Evolutionary conservation across 2,888 invertebrate species (phyloP).

Genomic region (Monochamus alternatus): DNA sequence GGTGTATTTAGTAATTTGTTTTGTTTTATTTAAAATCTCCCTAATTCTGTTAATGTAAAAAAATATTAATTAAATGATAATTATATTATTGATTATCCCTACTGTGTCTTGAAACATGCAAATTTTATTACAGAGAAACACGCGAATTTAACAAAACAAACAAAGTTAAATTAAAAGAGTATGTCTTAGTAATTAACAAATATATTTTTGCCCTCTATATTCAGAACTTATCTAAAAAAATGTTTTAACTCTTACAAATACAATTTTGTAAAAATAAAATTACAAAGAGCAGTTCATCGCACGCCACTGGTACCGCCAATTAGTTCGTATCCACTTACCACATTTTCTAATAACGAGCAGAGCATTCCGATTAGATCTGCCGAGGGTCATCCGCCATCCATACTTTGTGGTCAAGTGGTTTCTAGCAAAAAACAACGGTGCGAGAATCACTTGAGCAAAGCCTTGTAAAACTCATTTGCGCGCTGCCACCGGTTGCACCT

Average conservation of each 20-base stretch:
- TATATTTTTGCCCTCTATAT: too few relatives aligned
- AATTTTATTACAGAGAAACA: background rate
- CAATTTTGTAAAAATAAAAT: too few relatives aligned
- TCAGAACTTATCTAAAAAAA: too few relatives aligned
- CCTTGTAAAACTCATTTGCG: background rate
- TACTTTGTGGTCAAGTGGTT: background rate
- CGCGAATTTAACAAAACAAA: too few relatives aligned
- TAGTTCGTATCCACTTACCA: background rate
- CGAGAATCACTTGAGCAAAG: background rate
- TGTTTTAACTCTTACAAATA: too few relatives aligned
- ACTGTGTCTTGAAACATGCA: background rate
- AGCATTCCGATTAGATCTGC: background rate
- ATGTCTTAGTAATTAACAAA: too few relatives aligned
- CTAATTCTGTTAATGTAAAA: too few relatives aligned
- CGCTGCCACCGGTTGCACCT: background rate
- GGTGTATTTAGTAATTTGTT: too few relatives aligned
- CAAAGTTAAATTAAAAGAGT: too few relatives aligned
- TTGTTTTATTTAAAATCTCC: too few relatives aligned
- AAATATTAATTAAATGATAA: background rate
- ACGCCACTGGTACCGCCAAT: background rate
- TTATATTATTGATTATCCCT: too few relatives aligned
- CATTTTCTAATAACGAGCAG: background rate
- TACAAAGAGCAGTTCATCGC: too few relatives aligned
- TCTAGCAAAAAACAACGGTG: background rate
- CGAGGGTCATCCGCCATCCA: background rate